Evolutionary conservation across 2,113 vertebrate genomes (phyloP).

Genomic region (Archilochus colubris): DNA sequence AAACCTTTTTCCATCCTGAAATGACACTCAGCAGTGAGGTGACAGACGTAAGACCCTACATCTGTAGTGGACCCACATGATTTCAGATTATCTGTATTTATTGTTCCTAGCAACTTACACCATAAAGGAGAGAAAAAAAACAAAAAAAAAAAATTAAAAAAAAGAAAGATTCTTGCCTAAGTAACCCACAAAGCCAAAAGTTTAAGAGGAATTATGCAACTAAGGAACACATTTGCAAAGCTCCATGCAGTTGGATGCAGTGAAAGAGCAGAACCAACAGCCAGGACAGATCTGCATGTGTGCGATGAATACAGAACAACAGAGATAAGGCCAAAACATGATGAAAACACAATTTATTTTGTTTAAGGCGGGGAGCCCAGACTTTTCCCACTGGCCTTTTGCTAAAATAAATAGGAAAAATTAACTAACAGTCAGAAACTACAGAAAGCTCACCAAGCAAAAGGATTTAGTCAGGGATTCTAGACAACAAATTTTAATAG

Average conservation of each 20-base stretch:
- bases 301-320: background rate
- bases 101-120: background rate
- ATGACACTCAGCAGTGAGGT: background rate
- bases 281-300: background rate
- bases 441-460: constrained; percentile 9
- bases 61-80: background rate
- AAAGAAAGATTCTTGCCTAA: background rate
- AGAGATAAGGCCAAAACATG: constrained; percentile 35
- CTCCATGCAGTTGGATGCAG: background rate
- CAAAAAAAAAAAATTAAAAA: background rate
- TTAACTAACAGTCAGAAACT: background rate
- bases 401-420: constrained; percentile 59
- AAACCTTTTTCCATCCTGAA: background rate
- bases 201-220: background rate
- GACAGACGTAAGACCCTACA: background rate
- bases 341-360: constrained; percentile 55
- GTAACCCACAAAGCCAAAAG: background rate
- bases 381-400: constrained; percentile 28
- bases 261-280: background rate
- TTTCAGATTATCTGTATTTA: background rate
- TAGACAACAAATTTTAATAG: background rate
- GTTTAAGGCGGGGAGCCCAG: constrained; percentile 3
- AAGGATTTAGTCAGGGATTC: background rate
- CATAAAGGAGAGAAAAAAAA: background rate
- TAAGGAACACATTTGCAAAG: background rate